Conservation (phyloP, 2,888 invertebrate genomes). For the Macaria notata region DNA sequence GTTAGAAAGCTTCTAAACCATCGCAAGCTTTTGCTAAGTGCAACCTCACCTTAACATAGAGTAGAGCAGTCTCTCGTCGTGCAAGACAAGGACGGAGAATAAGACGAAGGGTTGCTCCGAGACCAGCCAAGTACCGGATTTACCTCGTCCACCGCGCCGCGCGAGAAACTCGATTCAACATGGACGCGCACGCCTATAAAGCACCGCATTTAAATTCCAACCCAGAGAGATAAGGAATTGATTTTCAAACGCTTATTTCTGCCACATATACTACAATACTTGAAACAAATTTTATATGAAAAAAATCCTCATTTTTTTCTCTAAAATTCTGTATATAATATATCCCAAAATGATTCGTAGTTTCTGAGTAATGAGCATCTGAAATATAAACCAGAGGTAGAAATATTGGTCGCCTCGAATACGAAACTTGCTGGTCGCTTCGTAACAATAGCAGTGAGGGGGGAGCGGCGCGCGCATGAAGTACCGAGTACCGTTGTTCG, state of each 20-base stretch:
- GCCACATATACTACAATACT: slow-evolving; percentile 13
- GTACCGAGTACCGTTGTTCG: slow-evolving; percentile 63
- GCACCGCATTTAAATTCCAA: slow-evolving; percentile 77
- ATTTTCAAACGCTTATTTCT: slow-evolving; percentile 52
- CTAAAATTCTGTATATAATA: slow-evolving; percentile 43
- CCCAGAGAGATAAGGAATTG: slow-evolving; percentile 81
- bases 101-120: slow-evolving; percentile 83
- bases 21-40: slow-evolving; percentile 28
- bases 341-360: not conserved
- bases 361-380: slow-evolving; percentile 47
- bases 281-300: slow-evolving; percentile 44
- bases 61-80: slow-evolving; percentile 77
- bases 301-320: slow-evolving; percentile 68
- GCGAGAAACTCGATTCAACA: slow-evolving; percentile 62
- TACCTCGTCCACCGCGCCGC: slow-evolving; percentile 44
- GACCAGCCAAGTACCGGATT: slow-evolving; percentile 73
- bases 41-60: slow-evolving; percentile 56
- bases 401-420: slow-evolving; percentile 65
- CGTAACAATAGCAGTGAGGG: slow-evolving; percentile 82
- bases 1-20: slow-evolving; percentile 1
- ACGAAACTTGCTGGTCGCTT: slow-evolving; percentile 70
- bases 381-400: slow-evolving; percentile 70
- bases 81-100: slow-evolving; percentile 81
- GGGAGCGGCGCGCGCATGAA: slow-evolving; percentile 75
- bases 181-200: slow-evolving; percentile 74